Evolutionary conservation across 2,797 vertebrate genomes (phyloP).

Genomic region (Diceros bicornis): DNA sequence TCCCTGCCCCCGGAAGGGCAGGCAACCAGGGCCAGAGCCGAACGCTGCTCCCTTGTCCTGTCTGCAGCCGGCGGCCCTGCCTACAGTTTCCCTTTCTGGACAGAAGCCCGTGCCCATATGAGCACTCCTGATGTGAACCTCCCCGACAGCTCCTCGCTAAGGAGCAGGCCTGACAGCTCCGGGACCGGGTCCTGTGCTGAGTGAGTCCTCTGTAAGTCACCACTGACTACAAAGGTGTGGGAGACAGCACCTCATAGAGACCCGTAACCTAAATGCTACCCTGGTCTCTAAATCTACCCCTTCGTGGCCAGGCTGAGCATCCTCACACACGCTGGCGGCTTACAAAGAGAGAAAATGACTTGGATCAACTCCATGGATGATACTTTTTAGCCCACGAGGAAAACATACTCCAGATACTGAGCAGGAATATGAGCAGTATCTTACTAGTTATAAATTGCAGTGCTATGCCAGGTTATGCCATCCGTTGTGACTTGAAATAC

Average conservation of each 20-base stretch:
- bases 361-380: background rate
- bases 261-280: background rate
- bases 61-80: background rate
- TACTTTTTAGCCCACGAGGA: background rate
- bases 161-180: background rate
- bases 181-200: background rate
- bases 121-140: background rate
- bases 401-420: background rate
- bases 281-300: background rate
- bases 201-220: background rate
- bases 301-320: background rate
- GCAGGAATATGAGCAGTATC: background rate
- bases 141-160: background rate
- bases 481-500: background rate
- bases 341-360: conserved; percentile 22
- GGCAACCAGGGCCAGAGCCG: background rate
- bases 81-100: background rate
- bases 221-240: background rate
- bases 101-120: background rate
- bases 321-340: background rate
- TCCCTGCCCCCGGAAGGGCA: background rate
- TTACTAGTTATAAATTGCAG: background rate
- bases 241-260: background rate
- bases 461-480: background rate
- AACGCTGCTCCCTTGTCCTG: background rate